Conservation (phyloP, 2,888 invertebrate species). For the Athalia cordata region DNA sequence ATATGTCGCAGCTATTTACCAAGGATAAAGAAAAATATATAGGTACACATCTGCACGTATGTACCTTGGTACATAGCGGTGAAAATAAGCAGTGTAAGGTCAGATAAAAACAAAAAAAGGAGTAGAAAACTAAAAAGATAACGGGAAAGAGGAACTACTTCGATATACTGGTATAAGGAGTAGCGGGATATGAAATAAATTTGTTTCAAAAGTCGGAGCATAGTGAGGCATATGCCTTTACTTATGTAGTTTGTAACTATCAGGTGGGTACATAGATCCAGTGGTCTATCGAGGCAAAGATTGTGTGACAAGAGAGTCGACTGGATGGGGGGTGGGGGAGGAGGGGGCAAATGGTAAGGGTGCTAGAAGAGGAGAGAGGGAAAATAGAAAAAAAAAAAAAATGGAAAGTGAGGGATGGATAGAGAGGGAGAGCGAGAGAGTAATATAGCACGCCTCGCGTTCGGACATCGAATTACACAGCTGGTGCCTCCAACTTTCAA, state of each 20-base stretch:
- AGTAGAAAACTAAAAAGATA: background rate
- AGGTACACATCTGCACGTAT: background rate
- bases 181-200: background rate
- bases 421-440: constrained; percentile 53
- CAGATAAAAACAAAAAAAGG: constrained; percentile 13
- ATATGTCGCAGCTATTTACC: background rate
- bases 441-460: constrained; percentile 55
- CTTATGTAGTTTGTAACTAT: constrained; percentile 21
- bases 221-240: background rate
- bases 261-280: constrained; percentile 11
- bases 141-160: background rate
- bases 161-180: background rate
- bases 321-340: constrained; percentile 52
- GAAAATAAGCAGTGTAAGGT: constrained; percentile 25
- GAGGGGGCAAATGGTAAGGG: constrained; percentile 34
- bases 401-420: constrained; percentile 29
- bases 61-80: background rate
- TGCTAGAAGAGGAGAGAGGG: constrained; percentile 38
- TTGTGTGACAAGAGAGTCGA: constrained; percentile 47
- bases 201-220: background rate
- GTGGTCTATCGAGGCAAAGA: constrained; percentile 18
- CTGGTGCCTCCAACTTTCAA: constrained; percentile 44
- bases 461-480: constrained; percentile 44
- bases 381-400: constrained; percentile 53
- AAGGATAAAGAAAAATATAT: background rate